Conservation (phyloP, 2,888 invertebrate genomes). For the Podotricha telesiphe region DNA sequence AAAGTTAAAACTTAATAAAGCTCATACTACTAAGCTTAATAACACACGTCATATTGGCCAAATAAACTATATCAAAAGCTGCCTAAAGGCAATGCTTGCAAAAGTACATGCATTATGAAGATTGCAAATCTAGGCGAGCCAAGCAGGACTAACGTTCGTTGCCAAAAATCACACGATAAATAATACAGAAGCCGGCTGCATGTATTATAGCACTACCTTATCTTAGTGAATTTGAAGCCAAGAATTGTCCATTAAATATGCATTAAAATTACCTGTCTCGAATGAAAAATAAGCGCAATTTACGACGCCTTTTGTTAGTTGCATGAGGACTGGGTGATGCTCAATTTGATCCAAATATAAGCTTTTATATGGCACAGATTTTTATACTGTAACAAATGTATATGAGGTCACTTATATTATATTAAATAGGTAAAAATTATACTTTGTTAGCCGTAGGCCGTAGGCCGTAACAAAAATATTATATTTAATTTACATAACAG, state of each 20-base stretch:
- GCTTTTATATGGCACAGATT: not conserved
- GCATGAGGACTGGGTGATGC: constrained; percentile 42
- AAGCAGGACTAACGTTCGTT: constrained; percentile 74
- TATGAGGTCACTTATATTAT: too few relatives aligned
- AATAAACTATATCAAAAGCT: constrained; percentile 50
- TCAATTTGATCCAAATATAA: constrained; percentile 8
- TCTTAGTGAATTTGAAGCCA: constrained; percentile 83
- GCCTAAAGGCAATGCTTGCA: constrained; percentile 65
- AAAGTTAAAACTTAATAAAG: constrained; percentile 7
- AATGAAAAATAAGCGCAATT: constrained; percentile 70
- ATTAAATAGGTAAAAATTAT: too few relatives aligned
- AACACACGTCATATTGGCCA: constrained; percentile 51
- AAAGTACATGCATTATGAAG: constrained; percentile 83
- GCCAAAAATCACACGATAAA: constrained; percentile 84
- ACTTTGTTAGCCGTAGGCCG: too few relatives aligned
- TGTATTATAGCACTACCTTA: constrained; percentile 82
- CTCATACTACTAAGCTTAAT: too few relatives aligned
- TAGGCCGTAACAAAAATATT: too few relatives aligned
- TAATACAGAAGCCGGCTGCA: constrained; percentile 80
- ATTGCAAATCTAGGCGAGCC: constrained; percentile 81
- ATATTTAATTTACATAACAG: too few relatives aligned
- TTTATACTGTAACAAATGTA: not conserved
- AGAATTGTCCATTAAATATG: constrained; percentile 83
- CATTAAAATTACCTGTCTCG: constrained; percentile 82
- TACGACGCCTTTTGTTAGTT: constrained; percentile 56